Evolutionary conservation across 1,140 invertebrate species (phyloP), one percentile per base, ranked within the genome.

Genomic region (Leptopilina clavipes): DNA sequence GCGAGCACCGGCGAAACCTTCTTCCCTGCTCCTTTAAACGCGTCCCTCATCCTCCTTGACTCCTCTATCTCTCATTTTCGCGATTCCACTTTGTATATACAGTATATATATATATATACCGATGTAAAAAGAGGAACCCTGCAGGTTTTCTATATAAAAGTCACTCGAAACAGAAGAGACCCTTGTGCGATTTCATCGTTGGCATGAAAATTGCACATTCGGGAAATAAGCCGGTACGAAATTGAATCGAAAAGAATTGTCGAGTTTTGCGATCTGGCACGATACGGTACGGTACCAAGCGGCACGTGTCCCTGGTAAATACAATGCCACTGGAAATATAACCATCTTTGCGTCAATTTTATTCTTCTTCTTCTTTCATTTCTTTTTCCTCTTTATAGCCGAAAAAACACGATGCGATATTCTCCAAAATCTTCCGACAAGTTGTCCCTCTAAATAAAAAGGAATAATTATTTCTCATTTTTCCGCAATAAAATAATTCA

Each of bases 181-280:
- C 59, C 59, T 25, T 31, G 59, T 22, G 59, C 59, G 59, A 65
- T 31, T 31, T 19, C 59, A 37, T 65, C 56, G 22, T 25, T 22
- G 25, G 12, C 59, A 65, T 65, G 59, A 65, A 65, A 65, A 65
- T 65, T 65, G 25, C 59, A 65, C n/a, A n/a, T n/a, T 37, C 31
- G 14, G 59, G 22, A 65, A 65, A 65, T 37, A 54, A 73, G 76
- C 79, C 71, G 76, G 43, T n/a, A 44, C 17, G 73, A 44, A n/a
- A 75, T 45, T 48, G 11, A 70, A 76, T 43, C 48, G 22, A 76
- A 74, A n/a, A 17, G 73, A 48, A 72, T 59, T 80, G 82, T 85
- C 82, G 83, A 83, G 78, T 79, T 31, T 31, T 79, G 73, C 79
- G 86, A 84, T 83, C 85, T 85, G 76, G 71, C 79, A 65, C 79